Evolutionary conservation across 2,113 vertebrate genomes (phyloP).

Genomic region (Cyanistes caeruleus): DNA sequence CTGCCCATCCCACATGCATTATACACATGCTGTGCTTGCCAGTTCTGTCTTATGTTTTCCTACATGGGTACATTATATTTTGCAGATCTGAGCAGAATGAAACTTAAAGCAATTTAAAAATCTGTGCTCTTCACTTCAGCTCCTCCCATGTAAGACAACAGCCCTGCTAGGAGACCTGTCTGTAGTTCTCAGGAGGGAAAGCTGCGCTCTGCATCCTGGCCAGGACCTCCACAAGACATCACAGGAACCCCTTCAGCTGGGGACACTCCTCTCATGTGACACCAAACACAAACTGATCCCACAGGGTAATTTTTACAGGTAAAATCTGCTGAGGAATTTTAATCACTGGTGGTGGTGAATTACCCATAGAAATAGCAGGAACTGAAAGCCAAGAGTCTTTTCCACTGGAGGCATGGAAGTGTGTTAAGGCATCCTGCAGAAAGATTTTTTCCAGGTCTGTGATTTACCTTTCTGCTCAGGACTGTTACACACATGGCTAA

Average conservation of each 20-base stretch:
- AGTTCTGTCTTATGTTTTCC: neutral
- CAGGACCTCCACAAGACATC: rapidly evolving
- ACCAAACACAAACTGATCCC: neutral
- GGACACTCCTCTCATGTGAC: neutral
- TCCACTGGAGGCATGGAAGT: neutral
- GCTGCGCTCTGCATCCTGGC: neutral
- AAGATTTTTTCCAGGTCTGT: neutral
- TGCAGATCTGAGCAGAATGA: neutral
- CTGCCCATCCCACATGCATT: neutral
- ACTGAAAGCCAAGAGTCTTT: neutral
- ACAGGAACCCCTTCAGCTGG: neutral
- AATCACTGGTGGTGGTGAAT: neutral
- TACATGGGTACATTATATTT: neutral
- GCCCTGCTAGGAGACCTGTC: neutral
- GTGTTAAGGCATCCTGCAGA: neutral
- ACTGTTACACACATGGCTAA: neutral
- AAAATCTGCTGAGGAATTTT: neutral
- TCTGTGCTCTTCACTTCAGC: neutral
- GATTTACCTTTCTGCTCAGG: neutral
- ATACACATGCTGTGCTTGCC: neutral
- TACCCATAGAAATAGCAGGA: neutral
- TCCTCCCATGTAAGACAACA: neutral
- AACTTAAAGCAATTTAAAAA: neutral
- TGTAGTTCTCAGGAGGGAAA: neutral
- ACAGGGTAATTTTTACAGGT: neutral